phyloP scores from a whole-genome alignment of 2,888 invertebrate genomes.

The Diarsia brunnea region DNA sequence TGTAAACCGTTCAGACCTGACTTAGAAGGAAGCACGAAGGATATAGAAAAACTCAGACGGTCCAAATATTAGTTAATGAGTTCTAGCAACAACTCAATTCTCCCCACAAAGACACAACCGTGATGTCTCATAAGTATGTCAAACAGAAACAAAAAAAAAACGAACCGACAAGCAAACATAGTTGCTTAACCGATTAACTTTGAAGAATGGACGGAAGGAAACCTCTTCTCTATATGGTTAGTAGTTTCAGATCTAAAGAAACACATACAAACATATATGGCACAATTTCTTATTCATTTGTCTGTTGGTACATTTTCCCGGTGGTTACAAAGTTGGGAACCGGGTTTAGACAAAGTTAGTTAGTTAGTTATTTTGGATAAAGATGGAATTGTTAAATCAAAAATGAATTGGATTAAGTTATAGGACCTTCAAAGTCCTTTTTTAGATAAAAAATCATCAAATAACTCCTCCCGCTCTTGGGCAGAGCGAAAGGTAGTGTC shows the following conservation, averaged over 20 bases:
- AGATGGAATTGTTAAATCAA: neutral
- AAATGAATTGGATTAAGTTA: no score
- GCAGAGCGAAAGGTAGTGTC: no score
- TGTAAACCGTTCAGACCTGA: no score
- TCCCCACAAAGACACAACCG: neutral
- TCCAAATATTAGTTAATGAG: no score
- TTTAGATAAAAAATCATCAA: no score
- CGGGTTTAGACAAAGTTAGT: neutral
- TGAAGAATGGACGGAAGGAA: slow-evolving; percentile 55
- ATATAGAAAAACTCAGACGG: neutral
- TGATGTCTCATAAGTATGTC: neutral
- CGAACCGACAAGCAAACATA: neutral
- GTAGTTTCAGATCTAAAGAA: slow-evolving; percentile 13
- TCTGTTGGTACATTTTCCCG: neutral
- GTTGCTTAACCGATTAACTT: slow-evolving; percentile 42
- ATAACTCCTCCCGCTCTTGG: no score
- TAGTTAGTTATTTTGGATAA: neutral
- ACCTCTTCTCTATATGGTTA: slow-evolving; percentile 15
- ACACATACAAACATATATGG: slow-evolving; percentile 3
- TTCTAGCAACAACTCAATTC: neutral
- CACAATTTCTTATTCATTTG: slow-evolving; percentile 30
- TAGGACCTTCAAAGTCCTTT: no score
- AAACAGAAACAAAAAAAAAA: slow-evolving; percentile 10
- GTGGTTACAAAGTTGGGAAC: slow-evolving; percentile 14
- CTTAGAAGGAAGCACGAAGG: no score